Conservation (phyloP, 2,888 invertebrate genomes). For the Dasypogon diadema region DNA sequence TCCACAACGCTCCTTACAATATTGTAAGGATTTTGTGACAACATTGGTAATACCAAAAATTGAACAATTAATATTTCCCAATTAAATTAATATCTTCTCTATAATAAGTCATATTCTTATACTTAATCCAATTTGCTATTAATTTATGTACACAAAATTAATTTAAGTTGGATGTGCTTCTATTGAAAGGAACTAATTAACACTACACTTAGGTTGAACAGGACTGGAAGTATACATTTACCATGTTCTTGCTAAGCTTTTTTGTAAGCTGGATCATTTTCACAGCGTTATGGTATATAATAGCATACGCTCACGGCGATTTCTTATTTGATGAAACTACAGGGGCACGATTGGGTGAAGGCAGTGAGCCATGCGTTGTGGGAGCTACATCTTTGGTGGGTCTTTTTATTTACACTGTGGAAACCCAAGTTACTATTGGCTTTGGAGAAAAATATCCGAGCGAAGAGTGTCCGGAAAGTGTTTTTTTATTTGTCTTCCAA, state of each 20-base stretch:
- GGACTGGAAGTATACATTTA: constrained; percentile 92
- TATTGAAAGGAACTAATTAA: too few relatives aligned
- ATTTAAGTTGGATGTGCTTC: too few relatives aligned
- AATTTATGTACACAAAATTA: too few relatives aligned
- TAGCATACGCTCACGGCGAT: constrained; percentile 82
- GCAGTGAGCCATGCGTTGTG: constrained; percentile 70
- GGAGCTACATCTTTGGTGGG: constrained; percentile 75
- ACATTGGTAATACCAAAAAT: constrained; percentile 80
- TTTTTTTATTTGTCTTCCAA: constrained; percentile 85
- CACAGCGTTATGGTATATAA: constrained; percentile 82
- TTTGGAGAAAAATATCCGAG: constrained; percentile 86
- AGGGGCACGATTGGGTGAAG: constrained; percentile 67
- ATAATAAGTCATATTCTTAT: too few relatives aligned
- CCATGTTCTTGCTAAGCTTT: constrained; percentile 88
- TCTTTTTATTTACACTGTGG: constrained; percentile 85
- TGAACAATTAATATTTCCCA: background rate
- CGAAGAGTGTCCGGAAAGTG: constrained; percentile 87
- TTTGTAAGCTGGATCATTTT: constrained; percentile 85
- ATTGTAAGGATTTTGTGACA: constrained; percentile 86
- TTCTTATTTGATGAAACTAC: constrained; percentile 73
- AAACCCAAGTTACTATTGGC: constrained; percentile 88
- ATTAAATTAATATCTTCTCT: too few relatives aligned
- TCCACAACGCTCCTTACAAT: constrained; percentile 78
- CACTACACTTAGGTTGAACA: constrained; percentile 72
- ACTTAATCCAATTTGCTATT: too few relatives aligned